Conservation (phyloP, 2,888 invertebrate genomes). For the Andrena flavipes region DNA sequence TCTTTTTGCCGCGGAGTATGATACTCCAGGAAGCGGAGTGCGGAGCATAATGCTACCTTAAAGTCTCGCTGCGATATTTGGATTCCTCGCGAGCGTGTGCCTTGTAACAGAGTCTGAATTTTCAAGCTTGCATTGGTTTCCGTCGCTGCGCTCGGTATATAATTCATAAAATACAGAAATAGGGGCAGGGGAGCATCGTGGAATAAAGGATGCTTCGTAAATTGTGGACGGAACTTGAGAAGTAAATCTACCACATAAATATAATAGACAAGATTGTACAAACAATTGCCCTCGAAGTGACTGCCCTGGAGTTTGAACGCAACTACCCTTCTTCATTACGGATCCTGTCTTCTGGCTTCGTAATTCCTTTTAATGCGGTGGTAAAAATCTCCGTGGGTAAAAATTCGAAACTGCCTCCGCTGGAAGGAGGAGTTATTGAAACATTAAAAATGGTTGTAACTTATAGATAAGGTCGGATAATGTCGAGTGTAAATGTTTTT, state of each 20-base stretch:
- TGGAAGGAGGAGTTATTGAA: background rate
- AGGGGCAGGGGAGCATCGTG: background rate
- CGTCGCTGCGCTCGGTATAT: background rate
- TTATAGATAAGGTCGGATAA: background rate
- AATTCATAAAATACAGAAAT: constrained; percentile 35
- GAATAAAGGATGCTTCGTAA: background rate
- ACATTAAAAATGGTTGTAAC: background rate
- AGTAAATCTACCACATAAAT: background rate
- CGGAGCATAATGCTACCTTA: constrained; percentile 43
- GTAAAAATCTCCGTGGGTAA: background rate
- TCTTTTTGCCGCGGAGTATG: constrained; percentile 42
- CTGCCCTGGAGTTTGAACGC: background rate
- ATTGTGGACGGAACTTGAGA: background rate
- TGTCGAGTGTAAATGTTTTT: background rate
- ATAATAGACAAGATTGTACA: background rate
- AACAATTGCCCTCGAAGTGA: background rate
- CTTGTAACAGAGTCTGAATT: constrained; percentile 46
- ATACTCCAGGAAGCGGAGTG: constrained; percentile 33
- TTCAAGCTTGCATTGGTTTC: constrained; percentile 42
- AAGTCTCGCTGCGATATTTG: constrained; percentile 41
- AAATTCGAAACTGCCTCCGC: background rate
- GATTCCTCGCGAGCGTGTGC: constrained; percentile 36
- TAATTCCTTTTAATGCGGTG: background rate
- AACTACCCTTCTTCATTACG: background rate
- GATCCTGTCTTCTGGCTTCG: background rate